These are phyloP conservation scores for Phytoseiulus persimilis DNA, from an alignment of 2,888 invertebrate species.

Conservation along the genomic window DNA sequence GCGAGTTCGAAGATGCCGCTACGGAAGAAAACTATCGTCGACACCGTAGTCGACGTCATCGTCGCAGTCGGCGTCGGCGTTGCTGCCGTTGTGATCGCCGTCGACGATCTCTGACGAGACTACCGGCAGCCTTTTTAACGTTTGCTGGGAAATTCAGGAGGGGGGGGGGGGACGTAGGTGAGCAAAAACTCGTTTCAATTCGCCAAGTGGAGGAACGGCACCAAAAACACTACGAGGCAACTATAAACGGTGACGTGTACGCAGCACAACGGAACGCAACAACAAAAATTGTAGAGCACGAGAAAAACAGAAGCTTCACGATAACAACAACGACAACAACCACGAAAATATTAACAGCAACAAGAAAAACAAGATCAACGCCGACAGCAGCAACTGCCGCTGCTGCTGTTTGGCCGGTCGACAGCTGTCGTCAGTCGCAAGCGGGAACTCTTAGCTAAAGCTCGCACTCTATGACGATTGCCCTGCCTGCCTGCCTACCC, in stretches of 20 bases:
- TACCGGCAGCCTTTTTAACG: neutral
- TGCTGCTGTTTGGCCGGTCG: neutral
- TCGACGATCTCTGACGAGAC: too few species aligned
- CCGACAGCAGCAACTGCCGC: neutral
- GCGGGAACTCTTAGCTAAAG: neutral
- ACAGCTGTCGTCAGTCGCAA: neutral
- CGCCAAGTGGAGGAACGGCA: too few species aligned
- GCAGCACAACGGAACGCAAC: too few species aligned
- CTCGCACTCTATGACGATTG: neutral
- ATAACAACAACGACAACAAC: neutral
- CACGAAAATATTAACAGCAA: neutral
- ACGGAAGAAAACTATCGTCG: neutral
- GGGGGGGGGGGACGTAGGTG: too few species aligned
- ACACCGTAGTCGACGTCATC: neutral
- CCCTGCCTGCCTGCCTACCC: too few species aligned
- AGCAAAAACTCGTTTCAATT: too few species aligned
- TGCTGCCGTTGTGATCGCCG: too few species aligned
- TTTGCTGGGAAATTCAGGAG: neutral
- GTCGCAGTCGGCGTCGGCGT: too few species aligned
- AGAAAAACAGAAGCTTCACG: neutral
- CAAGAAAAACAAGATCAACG: neutral
- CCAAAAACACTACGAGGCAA: too few species aligned
- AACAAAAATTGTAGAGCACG: neutral
- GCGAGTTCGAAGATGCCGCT: neutral
- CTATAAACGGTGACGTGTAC: too few species aligned